Conservation (phyloP, 2,888 invertebrate species). For the Sminthurides aquaticus region DNA sequence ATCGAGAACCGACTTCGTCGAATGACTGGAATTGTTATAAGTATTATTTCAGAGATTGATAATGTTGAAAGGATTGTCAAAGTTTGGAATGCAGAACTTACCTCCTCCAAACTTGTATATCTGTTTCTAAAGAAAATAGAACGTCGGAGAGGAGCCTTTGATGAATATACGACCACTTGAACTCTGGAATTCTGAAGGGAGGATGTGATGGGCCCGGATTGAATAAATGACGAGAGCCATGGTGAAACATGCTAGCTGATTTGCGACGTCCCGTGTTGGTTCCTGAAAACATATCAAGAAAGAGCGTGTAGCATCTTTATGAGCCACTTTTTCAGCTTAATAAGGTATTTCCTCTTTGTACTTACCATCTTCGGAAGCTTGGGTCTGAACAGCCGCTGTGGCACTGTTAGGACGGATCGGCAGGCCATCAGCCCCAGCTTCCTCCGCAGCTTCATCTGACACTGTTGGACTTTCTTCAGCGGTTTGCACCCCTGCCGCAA, state of each 20-base stretch:
- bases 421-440: slow-evolving; percentile 23
- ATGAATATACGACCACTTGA: slow-evolving; percentile 99
- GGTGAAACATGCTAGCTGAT: slow-evolving; percentile 41
- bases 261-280: no score
- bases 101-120: slow-evolving; percentile 83
- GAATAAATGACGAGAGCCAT: slow-evolving; percentile 70
- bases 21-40: slow-evolving; percentile 79
- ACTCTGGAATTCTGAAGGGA: slow-evolving; percentile 97
- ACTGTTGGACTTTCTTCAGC: slow-evolving; percentile 5
- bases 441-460: slow-evolving; percentile 19
- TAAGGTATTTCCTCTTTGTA: no score
- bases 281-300: no score
- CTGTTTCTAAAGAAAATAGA: slow-evolving; percentile 91
- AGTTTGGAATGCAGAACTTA: slow-evolving; percentile 44
- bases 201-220: slow-evolving; percentile 87
- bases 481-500: slow-evolving; percentile 24
- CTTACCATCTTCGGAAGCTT: slow-evolving; percentile 73
- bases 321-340: slow-evolving; percentile 25
- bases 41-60: no score
- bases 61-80: no score
- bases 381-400: slow-evolving; percentile 74
- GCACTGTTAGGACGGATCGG: slow-evolving; percentile 61
- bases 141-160: slow-evolving; percentile 92
- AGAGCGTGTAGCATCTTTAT: slow-evolving; percentile 28
- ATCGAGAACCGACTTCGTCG: slow-evolving; percentile 92